A percentile compares a stretch with the other conserved stretches of the same genome.
Evolutionary conservation across 2,113 vertebrate species (phyloP).

Genomic region (Crotophaga sulcirostris): DNA sequence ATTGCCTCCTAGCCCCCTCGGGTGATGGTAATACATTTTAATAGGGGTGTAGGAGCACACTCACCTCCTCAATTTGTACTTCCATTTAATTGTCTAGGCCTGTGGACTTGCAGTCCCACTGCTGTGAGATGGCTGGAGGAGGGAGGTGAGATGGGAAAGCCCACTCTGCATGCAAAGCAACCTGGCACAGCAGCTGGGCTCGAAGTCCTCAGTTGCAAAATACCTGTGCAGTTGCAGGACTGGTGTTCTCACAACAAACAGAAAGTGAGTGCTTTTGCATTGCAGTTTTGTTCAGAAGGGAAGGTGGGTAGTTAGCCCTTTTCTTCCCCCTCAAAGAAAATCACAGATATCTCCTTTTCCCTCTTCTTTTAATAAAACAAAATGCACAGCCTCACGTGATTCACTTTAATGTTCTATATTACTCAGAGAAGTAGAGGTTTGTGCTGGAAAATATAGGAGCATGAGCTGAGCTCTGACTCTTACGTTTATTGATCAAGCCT

Average conservation of each 20-base stretch:
- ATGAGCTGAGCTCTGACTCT: background rate
- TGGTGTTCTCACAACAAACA: background rate
- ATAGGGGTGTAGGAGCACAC: background rate
- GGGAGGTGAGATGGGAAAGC: background rate
- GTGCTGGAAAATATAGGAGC: background rate
- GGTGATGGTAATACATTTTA: constrained; percentile 14
- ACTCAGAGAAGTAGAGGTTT: background rate
- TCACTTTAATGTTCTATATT: background rate
- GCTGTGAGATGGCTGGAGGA: background rate
- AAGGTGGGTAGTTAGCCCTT: background rate
- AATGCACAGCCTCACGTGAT: background rate
- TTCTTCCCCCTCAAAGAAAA: background rate
- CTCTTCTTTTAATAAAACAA: background rate
- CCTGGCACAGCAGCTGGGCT: background rate
- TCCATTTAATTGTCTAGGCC: background rate
- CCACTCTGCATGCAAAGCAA: background rate
- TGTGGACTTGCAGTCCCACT: background rate
- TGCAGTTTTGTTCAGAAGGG: background rate
- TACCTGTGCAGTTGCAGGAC: background rate
- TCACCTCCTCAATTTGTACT: background rate
- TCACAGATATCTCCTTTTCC: background rate
- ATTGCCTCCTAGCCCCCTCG: background rate
- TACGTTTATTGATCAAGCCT: background rate
- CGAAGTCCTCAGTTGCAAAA: background rate
- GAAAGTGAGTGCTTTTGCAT: background rate